These are phyloP conservation scores for Panthera tigris DNA, from an alignment of 2,113 vertebrate species.

Conservation along the genomic window DNA sequence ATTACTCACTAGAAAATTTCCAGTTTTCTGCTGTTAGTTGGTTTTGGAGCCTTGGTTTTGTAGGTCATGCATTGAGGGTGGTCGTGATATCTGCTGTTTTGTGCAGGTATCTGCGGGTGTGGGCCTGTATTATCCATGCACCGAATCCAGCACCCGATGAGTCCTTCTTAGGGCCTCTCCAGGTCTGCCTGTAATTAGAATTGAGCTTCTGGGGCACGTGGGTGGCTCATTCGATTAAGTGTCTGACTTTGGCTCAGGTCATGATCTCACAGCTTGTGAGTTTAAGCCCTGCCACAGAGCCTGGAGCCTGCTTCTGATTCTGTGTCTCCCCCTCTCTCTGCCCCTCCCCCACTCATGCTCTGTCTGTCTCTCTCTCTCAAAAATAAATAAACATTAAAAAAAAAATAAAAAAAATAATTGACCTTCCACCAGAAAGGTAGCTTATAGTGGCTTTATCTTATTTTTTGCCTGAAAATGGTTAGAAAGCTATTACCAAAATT, in stretches of 20 bases:
- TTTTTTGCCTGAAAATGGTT: not conserved
- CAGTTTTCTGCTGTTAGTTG: not conserved
- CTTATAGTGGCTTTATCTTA: not conserved
- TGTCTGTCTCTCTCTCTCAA: no score
- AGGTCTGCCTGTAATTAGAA: not conserved
- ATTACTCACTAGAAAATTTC: not conserved
- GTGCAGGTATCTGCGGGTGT: not conserved
- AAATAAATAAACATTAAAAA: no score
- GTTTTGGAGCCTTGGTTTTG: not conserved
- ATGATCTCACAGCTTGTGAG: no score
- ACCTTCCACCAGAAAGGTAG: not conserved
- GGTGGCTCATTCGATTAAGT: no score
- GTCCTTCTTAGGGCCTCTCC: not conserved
- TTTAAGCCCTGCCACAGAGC: no score
- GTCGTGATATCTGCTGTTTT: not conserved
- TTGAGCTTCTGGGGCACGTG: not conserved
- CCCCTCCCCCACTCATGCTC: no score
- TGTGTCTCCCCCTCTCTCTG: no score
- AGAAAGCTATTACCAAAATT: not conserved
- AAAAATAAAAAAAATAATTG: not conserved
- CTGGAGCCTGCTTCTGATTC: no score
- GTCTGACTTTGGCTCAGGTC: no score
- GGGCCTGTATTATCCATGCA: not conserved
- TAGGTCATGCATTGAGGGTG: not conserved
- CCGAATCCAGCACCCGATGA: not conserved